Evolutionary conservation across 92 coral and sea anemone genomes (phyloP).

Genomic region (Heliopora coerulea): DNA sequence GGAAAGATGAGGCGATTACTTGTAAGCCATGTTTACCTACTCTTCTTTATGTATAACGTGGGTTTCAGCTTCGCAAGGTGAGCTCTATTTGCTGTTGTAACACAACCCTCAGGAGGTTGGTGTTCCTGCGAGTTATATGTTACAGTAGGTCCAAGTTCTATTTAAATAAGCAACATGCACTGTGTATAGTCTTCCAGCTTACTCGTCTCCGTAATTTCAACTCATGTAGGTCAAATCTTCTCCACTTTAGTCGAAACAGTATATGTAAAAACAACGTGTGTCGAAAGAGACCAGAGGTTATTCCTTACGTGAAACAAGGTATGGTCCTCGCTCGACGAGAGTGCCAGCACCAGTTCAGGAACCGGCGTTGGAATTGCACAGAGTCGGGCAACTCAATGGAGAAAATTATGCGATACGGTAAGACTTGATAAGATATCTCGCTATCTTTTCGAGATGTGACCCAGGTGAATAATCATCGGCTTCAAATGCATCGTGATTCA

Average conservation of each 20-base stretch:
- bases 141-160: neutral
- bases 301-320: constrained; percentile 76
- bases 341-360: constrained; percentile 89
- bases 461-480: neutral
- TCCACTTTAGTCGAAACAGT: constrained; percentile 31
- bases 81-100: neutral
- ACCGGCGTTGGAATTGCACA: constrained; percentile 88
- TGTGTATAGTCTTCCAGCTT: constrained; percentile 19
- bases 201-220: neutral
- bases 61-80: constrained; percentile 31
- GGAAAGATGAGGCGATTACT: constrained; percentile 14
- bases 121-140: constrained; percentile 13
- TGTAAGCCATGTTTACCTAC: constrained; percentile 14
- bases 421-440: constrained; percentile 29
- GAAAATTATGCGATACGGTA: constrained; percentile 87
- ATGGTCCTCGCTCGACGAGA: constrained; percentile 75
- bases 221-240: constrained; percentile 2
- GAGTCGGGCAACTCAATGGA: constrained; percentile 60
- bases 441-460: too few relatives aligned
- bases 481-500: neutral
- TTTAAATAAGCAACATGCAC: constrained; percentile 13
- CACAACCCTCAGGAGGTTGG: neutral
- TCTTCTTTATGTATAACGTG: constrained; percentile 12
- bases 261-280: constrained; percentile 34
- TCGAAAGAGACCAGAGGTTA: constrained; percentile 70